phyloP scores from a whole-genome alignment of 1,140 invertebrate species.

The Antheraea pernyi region DNA sequence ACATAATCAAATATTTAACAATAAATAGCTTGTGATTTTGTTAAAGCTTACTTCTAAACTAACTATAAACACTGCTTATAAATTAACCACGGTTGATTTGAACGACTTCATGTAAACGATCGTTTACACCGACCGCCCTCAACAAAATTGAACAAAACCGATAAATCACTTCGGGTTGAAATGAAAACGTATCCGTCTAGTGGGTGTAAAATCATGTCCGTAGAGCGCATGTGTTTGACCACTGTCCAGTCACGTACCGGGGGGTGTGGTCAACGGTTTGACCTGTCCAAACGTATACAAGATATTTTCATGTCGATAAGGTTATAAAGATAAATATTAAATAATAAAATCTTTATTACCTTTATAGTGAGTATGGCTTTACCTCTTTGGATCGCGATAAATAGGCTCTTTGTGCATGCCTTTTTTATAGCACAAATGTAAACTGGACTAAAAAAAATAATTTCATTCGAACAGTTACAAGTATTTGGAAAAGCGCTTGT shows the following conservation, averaged over 20 bases:
- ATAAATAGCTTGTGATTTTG: not conserved
- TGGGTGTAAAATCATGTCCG: constrained; percentile 50
- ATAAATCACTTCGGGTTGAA: constrained; percentile 46
- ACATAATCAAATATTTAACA: too few relatives aligned
- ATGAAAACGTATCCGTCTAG: constrained; percentile 26
- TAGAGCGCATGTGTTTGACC: constrained; percentile 69
- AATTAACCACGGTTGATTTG: not conserved
- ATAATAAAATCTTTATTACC: not conserved
- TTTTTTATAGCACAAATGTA: too few relatives aligned
- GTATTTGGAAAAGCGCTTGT: too few relatives aligned
- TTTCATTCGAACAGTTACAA: too few relatives aligned
- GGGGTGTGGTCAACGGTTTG: constrained; percentile 52
- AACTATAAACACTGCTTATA: not conserved
- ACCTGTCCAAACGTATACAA: constrained; percentile 28
- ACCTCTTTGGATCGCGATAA: too few relatives aligned
- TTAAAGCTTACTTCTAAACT: not conserved
- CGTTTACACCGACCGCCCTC: constrained; percentile 16
- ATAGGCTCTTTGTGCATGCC: too few relatives aligned
- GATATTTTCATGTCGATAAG: constrained; percentile 39
- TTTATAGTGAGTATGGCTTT: constrained; percentile 24
- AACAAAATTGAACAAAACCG: constrained; percentile 20
- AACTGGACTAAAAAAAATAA: too few relatives aligned
- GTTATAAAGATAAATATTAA: constrained; percentile 18
- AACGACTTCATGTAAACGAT: not conserved
- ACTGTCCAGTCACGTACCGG: constrained; percentile 56